Evolutionary conservation across 2,797 vertebrate genomes (phyloP).

Genomic region (Microtus agrestis): DNA sequence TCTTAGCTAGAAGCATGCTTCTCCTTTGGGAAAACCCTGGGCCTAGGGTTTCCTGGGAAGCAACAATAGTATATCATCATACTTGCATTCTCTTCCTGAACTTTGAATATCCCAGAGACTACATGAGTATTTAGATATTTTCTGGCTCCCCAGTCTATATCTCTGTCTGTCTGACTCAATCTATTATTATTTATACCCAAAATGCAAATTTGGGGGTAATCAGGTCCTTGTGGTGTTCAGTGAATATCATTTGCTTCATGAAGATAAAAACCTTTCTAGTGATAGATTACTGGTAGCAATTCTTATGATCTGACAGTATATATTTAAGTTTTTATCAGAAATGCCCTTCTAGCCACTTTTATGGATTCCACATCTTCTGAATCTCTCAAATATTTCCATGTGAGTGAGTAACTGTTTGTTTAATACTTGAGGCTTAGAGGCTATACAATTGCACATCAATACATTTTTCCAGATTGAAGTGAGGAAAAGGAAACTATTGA

Average conservation of each 20-base stretch:
- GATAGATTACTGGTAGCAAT: not conserved
- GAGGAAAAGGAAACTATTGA: not conserved
- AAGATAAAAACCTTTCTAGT: not conserved
- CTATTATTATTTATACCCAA: not conserved
- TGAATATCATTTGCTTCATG: not conserved
- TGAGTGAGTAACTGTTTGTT: not conserved
- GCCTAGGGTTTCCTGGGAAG: not conserved
- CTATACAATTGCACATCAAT: slow-evolving; percentile 10
- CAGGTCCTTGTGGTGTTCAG: not conserved
- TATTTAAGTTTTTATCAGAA: not conserved
- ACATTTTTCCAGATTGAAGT: not conserved
- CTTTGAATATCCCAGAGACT: not conserved
- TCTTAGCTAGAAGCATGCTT: not conserved
- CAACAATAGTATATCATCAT: not conserved
- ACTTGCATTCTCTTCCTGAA: not conserved
- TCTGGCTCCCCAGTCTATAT: not conserved
- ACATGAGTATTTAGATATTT: not conserved
- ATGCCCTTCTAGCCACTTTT: not conserved
- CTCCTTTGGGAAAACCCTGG: not conserved
- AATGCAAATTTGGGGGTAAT: not conserved
- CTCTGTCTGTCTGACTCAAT: not conserved
- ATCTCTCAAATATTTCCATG: not conserved
- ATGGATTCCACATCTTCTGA: not conserved
- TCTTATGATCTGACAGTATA: not conserved
- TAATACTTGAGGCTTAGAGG: not conserved